phyloP scores from a whole-genome alignment of 1,140 invertebrate species.

The Adoxophyes honmai region DNA sequence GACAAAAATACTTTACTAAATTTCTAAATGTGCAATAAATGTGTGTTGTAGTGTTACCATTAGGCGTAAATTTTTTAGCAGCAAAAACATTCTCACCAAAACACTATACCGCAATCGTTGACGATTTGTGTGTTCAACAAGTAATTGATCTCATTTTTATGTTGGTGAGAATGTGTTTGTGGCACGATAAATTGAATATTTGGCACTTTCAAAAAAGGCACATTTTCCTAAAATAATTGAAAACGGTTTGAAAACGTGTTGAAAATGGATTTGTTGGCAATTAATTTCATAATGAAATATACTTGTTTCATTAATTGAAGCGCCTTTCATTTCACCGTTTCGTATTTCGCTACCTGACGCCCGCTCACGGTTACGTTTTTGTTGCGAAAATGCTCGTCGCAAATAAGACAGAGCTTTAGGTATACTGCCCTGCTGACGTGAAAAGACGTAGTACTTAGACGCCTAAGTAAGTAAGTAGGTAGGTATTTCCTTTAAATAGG shows the following conservation, averaged over 20 bases:
- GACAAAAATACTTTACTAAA: slow-evolving; percentile 74
- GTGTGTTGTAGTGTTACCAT: slow-evolving; percentile 77
- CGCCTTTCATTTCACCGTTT: slow-evolving; percentile 46
- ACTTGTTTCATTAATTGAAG: slow-evolving; percentile 76
- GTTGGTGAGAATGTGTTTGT: slow-evolving; percentile 56
- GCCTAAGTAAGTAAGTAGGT: no score
- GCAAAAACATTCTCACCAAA: slow-evolving; percentile 55
- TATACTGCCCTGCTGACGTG: no score
- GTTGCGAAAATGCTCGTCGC: no score
- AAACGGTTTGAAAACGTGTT: slow-evolving; percentile 74
- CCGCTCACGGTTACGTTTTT: no score
- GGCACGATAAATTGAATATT: slow-evolving; percentile 67
- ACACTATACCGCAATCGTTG: background rate
- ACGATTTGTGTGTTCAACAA: slow-evolving; percentile 9
- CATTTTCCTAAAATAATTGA: slow-evolving; percentile 74
- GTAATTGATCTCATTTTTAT: slow-evolving; percentile 56
- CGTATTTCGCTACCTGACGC: background rate
- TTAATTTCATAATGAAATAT: slow-evolving; percentile 79
- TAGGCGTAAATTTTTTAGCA: slow-evolving; percentile 70
- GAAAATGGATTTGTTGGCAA: slow-evolving; percentile 78
- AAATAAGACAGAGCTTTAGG: no score
- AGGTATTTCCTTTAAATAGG: no score
- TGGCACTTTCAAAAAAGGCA: slow-evolving; percentile 74
- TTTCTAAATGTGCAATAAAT: slow-evolving; percentile 79
- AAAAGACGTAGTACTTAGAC: no score